Percentiles rank a stretch among this genome's conserved stretches.
These are phyloP conservation scores for Sanderia malayensis DNA, from an alignment of 30 jellyfish, hydroid and myxozoan species.

Conservation along the genomic window DNA sequence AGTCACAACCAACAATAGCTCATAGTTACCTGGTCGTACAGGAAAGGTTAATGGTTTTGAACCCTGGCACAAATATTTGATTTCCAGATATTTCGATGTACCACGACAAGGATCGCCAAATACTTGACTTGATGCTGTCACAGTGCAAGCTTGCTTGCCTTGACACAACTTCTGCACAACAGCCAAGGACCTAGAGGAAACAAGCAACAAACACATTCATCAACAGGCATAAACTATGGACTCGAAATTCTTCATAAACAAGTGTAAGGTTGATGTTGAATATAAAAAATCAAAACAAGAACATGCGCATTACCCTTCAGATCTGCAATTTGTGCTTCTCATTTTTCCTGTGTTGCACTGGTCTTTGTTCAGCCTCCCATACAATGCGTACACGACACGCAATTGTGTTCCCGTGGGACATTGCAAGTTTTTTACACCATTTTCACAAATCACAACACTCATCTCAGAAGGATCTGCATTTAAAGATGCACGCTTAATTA, in stretches of 20 bases:
- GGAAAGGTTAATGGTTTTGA: not conserved
- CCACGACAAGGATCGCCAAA: slow-evolving; percentile 31
- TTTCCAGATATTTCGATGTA: not conserved
- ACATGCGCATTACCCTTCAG: slow-evolving; percentile 16
- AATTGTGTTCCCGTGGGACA: slow-evolving; percentile 41
- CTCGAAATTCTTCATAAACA: too few relatives aligned
- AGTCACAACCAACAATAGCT: too few relatives aligned
- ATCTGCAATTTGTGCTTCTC: slow-evolving; percentile 24
- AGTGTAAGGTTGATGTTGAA: too few relatives aligned
- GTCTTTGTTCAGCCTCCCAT: slow-evolving; percentile 52
- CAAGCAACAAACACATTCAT: too few relatives aligned
- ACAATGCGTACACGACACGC: slow-evolving; percentile 35
- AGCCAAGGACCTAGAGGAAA: slow-evolving; percentile 9
- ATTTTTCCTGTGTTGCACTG: slow-evolving; percentile 18
- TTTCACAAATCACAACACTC: slow-evolving; percentile 20
- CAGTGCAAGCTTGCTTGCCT: slow-evolving; percentile 25
- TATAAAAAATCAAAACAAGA: not conserved
- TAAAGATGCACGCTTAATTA: too few relatives aligned
- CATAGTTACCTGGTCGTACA: not conserved
- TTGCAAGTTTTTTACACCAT: not conserved
- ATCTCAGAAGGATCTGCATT: slow-evolving; percentile 51
- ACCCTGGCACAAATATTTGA: not conserved
- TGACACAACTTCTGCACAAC: slow-evolving; percentile 21
- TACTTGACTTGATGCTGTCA: slow-evolving; percentile 6
- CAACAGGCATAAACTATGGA: too few relatives aligned